Conservation (phyloP, 2,888 invertebrate species). For the Nephrotoma appendiculata region DNA sequence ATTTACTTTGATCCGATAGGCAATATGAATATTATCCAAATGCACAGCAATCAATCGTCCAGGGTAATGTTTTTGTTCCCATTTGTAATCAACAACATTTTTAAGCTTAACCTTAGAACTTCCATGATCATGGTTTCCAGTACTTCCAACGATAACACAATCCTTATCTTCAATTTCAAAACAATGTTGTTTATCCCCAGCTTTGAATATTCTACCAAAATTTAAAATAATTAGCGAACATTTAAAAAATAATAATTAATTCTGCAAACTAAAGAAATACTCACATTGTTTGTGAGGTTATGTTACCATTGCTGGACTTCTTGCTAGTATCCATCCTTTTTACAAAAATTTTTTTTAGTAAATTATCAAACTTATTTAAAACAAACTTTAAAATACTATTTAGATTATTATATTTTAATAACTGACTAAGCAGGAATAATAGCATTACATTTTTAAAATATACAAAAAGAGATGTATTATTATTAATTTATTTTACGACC, state of each 20-base stretch:
- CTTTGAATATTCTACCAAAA: slow-evolving; percentile 21
- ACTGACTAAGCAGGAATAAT: neutral
- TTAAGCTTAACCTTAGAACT: slow-evolving; percentile 82
- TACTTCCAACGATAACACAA: slow-evolving; percentile 55
- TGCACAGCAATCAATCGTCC: slow-evolving; percentile 84
- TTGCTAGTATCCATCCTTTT: neutral
- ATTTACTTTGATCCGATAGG: slow-evolving; percentile 62
- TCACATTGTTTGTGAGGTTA: slow-evolving; percentile 1
- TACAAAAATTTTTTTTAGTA: neutral
- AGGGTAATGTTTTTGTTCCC: slow-evolving; percentile 78
- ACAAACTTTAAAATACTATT: slow-evolving; percentile 3
- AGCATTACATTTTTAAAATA: slow-evolving; percentile 1
- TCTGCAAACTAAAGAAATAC: neutral
- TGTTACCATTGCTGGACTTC: slow-evolving; percentile 1
- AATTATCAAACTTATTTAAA: neutral
- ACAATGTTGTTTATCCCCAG: slow-evolving; percentile 24
- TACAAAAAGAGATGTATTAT: neutral
- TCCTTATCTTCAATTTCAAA: slow-evolving; percentile 24
- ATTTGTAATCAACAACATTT: slow-evolving; percentile 82
- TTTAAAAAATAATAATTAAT: too few relatives aligned
- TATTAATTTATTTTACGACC: neutral
- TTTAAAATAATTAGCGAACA: neutral
- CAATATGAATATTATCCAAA: slow-evolving; percentile 68
- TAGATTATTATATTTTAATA: neutral
- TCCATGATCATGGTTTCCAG: slow-evolving; percentile 61